A percentile compares a stretch with the other conserved stretches of the same genome.
These are phyloP conservation scores for Leptobrachium leishanense DNA, from an alignment of 2,113 vertebrate species.

Conservation along the genomic window DNA sequence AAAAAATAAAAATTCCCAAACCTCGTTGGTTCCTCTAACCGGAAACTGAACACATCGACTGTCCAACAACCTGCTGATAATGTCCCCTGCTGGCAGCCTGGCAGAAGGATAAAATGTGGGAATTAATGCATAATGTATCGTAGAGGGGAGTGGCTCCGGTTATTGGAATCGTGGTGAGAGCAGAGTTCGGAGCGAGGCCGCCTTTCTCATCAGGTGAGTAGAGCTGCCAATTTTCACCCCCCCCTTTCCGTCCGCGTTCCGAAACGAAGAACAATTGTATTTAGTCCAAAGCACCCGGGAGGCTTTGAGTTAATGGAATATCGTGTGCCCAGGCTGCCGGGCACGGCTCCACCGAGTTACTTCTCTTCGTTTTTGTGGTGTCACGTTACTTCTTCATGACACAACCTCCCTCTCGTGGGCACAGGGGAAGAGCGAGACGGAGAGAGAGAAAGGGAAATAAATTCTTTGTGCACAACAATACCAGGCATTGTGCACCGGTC, in stretches of 20 bases:
- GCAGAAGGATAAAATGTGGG: constrained; percentile 9
- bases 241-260: constrained; percentile 21
- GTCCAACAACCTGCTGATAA: constrained; percentile 25
- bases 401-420: constrained; percentile 58
- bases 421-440: constrained; percentile 25
- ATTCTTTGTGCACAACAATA: constrained; percentile 58
- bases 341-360: constrained; percentile 59
- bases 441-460: constrained; percentile 57
- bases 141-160: constrained; percentile 40
- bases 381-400: constrained; percentile 56
- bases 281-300: constrained; percentile 56
- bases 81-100: constrained; percentile 36
- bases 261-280: constrained; percentile 37
- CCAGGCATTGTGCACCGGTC: constrained; percentile 59
- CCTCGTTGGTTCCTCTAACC: not conserved
- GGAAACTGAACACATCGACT: not conserved
- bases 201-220: constrained; percentile 33
- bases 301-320: constrained; percentile 54
- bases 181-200: constrained; percentile 41
- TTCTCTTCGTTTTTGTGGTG: constrained; percentile 58
- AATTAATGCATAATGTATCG: constrained; percentile 41
- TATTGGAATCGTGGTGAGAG: constrained; percentile 26
- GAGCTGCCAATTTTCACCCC: constrained; percentile 3
- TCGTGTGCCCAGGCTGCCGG: constrained; percentile 52
- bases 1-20: not conserved